Evolutionary conservation across 2,797 vertebrate species (phyloP).

Genomic region (Acestrorhynchus altus): DNA sequence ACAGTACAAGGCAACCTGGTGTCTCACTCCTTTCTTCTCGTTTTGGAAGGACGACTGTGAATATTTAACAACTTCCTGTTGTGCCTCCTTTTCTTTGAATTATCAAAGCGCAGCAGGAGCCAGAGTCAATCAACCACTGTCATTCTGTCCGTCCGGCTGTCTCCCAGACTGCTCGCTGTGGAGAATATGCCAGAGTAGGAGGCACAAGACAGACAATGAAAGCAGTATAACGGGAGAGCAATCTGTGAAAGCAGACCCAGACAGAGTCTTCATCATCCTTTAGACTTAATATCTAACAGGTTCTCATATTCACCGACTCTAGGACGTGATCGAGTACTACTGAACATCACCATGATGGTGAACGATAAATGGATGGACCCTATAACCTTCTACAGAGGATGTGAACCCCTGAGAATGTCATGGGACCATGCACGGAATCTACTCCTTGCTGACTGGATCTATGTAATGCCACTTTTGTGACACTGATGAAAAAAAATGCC

Average conservation of each 20-base stretch:
- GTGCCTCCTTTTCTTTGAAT: slow-evolving; percentile 51
- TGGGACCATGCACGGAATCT: no score
- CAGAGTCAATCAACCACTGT: slow-evolving; percentile 55
- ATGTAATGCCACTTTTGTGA: no score
- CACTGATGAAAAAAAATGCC: no score
- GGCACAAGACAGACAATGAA: slow-evolving; percentile 28
- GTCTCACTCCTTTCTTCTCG: slow-evolving; percentile 39
- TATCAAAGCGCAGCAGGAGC: slow-evolving; percentile 61
- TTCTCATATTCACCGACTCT: background rate
- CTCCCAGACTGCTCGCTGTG: slow-evolving; percentile 38
- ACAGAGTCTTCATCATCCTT: slow-evolving; percentile 8
- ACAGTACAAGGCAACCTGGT: slow-evolving; percentile 35
- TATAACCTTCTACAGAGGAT: no score
- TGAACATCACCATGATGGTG: background rate
- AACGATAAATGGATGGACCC: no score
- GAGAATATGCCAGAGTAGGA: slow-evolving; percentile 35
- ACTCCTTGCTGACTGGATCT: no score
- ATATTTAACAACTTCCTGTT: slow-evolving; percentile 62
- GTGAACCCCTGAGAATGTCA: no score
- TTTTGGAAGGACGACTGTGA: slow-evolving; percentile 53
- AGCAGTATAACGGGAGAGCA: slow-evolving; percentile 8
- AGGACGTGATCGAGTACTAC: background rate
- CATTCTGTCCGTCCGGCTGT: slow-evolving; percentile 40
- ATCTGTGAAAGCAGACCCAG: slow-evolving; percentile 26
- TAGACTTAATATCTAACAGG: slow-evolving; percentile 15